Evolutionary conservation across 1,140 invertebrate species (phyloP), one percentile per base, ranked within the genome.

Genomic region (Lethocerus indicus): DNA sequence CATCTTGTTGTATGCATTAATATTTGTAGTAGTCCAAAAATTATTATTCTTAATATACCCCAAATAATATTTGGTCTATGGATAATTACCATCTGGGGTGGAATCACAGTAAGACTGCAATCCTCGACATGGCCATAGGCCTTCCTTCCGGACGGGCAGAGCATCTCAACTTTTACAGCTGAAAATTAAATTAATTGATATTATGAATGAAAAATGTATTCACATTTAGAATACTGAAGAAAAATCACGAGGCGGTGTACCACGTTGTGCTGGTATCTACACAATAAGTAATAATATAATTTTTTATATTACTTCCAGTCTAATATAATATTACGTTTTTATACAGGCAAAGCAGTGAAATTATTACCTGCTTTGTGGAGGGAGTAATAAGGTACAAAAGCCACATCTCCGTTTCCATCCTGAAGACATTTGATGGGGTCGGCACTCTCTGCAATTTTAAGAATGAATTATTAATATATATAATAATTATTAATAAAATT

Each of bases 321-420:
- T 32, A 16, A 16, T 35, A 39, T 45, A 24, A n/a, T 24, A 37
- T 13, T 23, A 18, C 29, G 7, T 32, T 32, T 40, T 51, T 16
- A 47, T 28, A 29, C n/a, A 36, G 27, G 41, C 23, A 45, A 2
- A 20, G 28, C 14, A 47, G 13, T 49, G 21, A 39, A 41, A 20
- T 52, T 44, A 24, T 21, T 47, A 36, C 37, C 43, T 32, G 56
- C 43, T 14, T 26, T 14, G n/a, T 50, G 27, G n/a, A 51, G 35
- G 1, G 37, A 24, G n/a, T 44, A 47, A 20, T 36, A 47, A 24
- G 64, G 55, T 35, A 76, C 67, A 63, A 79, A 79, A 13, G 77
- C 76, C 7, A 81, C 71, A 60, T 80, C 71, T 21, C 73, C 77
- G 29, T 66, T 64, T 26, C 69, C 71, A 64, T 77, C 70, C 7